A percentile compares a stretch with the other conserved stretches of the same genome.
These are phyloP conservation scores for Falco punctatus DNA, from an alignment of 2,113 vertebrate genomes.

Conservation along the genomic window DNA sequence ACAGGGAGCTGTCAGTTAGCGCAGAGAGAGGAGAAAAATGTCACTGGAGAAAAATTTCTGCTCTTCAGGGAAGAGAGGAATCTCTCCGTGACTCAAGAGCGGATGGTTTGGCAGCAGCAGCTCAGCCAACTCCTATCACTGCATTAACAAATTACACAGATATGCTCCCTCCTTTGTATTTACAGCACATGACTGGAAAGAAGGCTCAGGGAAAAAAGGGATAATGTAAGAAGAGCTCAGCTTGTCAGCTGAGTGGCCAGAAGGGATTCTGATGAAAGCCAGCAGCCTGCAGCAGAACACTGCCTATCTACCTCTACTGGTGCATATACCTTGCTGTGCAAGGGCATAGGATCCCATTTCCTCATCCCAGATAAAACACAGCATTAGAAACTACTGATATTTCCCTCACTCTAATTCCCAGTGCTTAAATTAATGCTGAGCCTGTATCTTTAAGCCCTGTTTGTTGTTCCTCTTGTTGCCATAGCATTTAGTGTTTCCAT, in stretches of 20 bases:
- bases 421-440: background rate
- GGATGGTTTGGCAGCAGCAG: constrained; percentile 4
- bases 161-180: background rate
- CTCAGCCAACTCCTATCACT: background rate
- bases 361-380: background rate
- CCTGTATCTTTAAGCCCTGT: constrained; percentile 46
- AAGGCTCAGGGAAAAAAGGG: background rate
- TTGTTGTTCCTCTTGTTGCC: constrained; percentile 72
- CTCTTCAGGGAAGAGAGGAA: background rate
- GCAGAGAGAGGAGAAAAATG: background rate
- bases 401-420: constrained; percentile 10
- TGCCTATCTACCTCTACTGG: background rate
- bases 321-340: background rate
- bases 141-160: constrained; percentile 26
- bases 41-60: constrained; percentile 25
- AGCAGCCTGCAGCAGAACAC: background rate
- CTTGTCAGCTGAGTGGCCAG: constrained; percentile 26
- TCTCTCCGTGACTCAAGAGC: background rate
- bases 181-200: constrained; percentile 30
- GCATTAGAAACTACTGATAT: background rate
- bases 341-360: background rate
- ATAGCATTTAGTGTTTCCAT: constrained; percentile 72
- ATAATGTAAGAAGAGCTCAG: constrained; percentile 5
- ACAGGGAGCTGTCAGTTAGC: background rate
- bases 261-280: background rate